These are phyloP conservation scores for Melieria omissa DNA, from an alignment of 2,888 invertebrate genomes.

Conservation along the genomic window DNA sequence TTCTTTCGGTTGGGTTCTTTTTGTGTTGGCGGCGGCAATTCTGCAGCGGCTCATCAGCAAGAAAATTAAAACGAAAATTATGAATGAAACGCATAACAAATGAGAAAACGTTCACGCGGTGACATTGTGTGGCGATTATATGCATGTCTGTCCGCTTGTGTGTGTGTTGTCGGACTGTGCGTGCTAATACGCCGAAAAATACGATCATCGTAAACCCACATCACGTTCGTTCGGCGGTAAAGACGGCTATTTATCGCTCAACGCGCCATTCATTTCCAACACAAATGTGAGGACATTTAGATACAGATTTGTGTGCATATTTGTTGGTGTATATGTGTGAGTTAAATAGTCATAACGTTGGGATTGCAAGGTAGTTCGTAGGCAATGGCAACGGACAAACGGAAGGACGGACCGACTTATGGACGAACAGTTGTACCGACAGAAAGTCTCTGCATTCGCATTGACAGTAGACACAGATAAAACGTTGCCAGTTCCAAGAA, in stretches of 20 bases:
- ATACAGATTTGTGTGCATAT: conserved; percentile 23
- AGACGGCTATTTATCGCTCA: conserved; percentile 34
- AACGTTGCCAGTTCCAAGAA: conserved; percentile 35
- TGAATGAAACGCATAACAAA: conserved; percentile 39
- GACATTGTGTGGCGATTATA: conserved; percentile 33
- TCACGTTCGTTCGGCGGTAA: conserved; percentile 30
- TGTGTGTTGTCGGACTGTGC: background rate
- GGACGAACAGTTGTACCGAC: conserved; percentile 10
- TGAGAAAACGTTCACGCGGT: conserved; percentile 25
- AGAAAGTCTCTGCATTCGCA: background rate
- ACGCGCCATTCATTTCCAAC: background rate
- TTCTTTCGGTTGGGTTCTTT: no score
- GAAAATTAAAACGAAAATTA: conserved; percentile 30
- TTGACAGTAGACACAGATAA: background rate
- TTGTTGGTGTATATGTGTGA: conserved; percentile 6
- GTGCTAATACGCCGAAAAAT: conserved; percentile 18
- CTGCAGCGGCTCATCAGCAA: background rate
- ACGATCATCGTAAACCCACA: conserved; percentile 34
- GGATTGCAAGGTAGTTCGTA: conserved; percentile 18
- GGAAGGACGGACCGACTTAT: conserved; percentile 6
- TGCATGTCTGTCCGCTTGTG: background rate
- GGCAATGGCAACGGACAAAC: conserved; percentile 11
- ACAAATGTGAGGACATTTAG: conserved; percentile 28
- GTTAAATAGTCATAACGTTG: conserved; percentile 26
- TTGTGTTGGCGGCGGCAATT: no score